phyloP scores from a whole-genome alignment of 2,888 invertebrate genomes.

The Nomada hirtipes region DNA sequence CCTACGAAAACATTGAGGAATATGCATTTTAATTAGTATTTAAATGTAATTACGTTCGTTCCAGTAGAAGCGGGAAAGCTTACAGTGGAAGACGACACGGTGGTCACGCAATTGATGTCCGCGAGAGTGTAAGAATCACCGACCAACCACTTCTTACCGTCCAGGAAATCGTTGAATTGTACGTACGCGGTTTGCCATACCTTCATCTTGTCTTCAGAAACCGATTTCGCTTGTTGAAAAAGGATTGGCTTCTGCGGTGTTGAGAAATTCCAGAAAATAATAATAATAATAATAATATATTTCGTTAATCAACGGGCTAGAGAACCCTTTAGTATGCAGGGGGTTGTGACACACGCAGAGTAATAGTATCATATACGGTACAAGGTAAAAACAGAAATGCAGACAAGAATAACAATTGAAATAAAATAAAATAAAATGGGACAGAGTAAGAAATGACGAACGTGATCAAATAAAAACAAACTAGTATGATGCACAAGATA shows the following conservation, averaged over 20 bases:
- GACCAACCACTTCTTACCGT: conserved; percentile 73
- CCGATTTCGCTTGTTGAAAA: conserved; percentile 75
- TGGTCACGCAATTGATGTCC: conserved; percentile 69
- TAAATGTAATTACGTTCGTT: background rate
- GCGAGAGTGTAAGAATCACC: conserved; percentile 74
- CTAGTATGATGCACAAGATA: background rate
- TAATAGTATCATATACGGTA: too few species aligned
- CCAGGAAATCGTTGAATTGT: conserved; percentile 81
- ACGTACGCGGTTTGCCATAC: conserved; percentile 78
- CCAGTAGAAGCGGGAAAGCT: conserved; percentile 20
- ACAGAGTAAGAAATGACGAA: background rate
- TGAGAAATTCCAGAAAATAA: background rate
- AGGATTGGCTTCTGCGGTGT: conserved; percentile 79
- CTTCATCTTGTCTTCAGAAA: conserved; percentile 76
- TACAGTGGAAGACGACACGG: conserved; percentile 60
- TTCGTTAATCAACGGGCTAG: too few species aligned
- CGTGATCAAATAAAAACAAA: background rate
- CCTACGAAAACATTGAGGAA: conserved; percentile 42
- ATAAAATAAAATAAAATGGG: too few species aligned
- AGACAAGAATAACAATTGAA: too few species aligned
- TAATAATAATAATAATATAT: too few species aligned
- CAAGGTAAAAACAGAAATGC: too few species aligned
- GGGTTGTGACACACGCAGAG: too few species aligned
- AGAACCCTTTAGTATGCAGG: too few species aligned
- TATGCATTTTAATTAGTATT: too few species aligned